Evolutionary conservation across 1,140 invertebrate species (phyloP).

Genomic region (Plutomurus gul): DNA sequence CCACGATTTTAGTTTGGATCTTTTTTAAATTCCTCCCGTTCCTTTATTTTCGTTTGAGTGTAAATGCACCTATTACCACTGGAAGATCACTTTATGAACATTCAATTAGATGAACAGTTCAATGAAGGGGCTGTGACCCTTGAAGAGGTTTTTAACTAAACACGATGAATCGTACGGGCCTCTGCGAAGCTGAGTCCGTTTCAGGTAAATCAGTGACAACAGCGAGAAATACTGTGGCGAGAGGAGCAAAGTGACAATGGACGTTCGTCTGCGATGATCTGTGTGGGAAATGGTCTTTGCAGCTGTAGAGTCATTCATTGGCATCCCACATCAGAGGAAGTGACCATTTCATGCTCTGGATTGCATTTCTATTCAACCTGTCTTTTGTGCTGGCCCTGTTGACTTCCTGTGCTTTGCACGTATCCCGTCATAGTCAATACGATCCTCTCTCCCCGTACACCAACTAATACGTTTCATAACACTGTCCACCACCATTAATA

Average conservation of each 20-base stretch:
- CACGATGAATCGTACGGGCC: not conserved
- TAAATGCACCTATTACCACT: not conserved
- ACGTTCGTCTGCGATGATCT: constrained; percentile 33
- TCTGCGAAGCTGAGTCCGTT: not conserved
- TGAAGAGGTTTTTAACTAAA: not conserved
- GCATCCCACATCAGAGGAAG: constrained; percentile 46
- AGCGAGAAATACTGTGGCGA: not conserved
- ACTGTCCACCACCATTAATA: no score
- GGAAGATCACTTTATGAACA: not conserved
- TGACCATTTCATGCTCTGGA: constrained; percentile 54
- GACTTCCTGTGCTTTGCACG: constrained; percentile 44
- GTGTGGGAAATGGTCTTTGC: constrained; percentile 29
- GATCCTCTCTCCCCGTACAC: no score
- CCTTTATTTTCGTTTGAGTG: no score
- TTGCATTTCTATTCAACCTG: constrained; percentile 44
- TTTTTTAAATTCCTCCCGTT: no score
- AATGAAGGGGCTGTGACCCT: not conserved
- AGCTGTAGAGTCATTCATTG: constrained; percentile 37
- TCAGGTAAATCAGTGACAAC: not conserved
- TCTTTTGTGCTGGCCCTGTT: constrained; percentile 40
- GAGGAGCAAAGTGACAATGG: not conserved
- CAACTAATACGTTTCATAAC: no score
- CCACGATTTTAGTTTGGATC: no score
- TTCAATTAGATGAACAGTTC: not conserved
- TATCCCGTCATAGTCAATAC: not conserved